phyloP scores from a whole-genome alignment of 2,797 vertebrate genomes.

The Coendou prehensilis region DNA sequence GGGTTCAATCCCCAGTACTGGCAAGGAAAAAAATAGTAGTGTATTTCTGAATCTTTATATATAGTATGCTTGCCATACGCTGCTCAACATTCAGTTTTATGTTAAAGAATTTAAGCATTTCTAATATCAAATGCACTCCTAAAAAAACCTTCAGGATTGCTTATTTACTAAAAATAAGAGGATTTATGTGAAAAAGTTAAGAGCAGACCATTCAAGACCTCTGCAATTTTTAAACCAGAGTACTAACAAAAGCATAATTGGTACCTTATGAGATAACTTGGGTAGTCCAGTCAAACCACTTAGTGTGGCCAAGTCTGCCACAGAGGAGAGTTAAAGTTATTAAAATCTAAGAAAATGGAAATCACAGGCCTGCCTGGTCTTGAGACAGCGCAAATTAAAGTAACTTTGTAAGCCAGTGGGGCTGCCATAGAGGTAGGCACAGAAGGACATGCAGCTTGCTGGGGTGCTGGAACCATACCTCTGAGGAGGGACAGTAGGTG shows the following conservation, averaged over 20 bases:
- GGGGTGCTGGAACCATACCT: background rate
- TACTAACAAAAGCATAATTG: constrained; percentile 73
- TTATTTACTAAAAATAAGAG: constrained; percentile 74
- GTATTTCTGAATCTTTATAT: constrained; percentile 38
- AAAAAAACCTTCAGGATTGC: constrained; percentile 34
- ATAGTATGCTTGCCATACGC: constrained; percentile 39
- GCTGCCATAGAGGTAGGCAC: background rate
- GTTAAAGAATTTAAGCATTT: constrained; percentile 68
- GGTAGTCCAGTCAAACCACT: constrained; percentile 34
- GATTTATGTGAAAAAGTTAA: constrained; percentile 69
- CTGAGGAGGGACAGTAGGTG: background rate
- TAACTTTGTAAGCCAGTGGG: background rate
- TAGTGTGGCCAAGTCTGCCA: constrained; percentile 36
- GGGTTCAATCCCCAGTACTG: background rate
- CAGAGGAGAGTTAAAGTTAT: constrained; percentile 41
- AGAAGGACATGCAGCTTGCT: background rate
- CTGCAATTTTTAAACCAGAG: constrained; percentile 74
- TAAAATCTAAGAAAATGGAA: constrained; percentile 21
- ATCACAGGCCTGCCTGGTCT: background rate
- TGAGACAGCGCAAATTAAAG: background rate
- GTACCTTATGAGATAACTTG: constrained; percentile 67
- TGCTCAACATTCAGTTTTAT: constrained; percentile 51
- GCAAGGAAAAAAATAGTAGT: background rate
- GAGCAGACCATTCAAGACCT: constrained; percentile 59
- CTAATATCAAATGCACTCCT: constrained; percentile 57